Base-by-base conservation (phyloP, 2,888 invertebrate species). In the Morpho helenor region DNA sequence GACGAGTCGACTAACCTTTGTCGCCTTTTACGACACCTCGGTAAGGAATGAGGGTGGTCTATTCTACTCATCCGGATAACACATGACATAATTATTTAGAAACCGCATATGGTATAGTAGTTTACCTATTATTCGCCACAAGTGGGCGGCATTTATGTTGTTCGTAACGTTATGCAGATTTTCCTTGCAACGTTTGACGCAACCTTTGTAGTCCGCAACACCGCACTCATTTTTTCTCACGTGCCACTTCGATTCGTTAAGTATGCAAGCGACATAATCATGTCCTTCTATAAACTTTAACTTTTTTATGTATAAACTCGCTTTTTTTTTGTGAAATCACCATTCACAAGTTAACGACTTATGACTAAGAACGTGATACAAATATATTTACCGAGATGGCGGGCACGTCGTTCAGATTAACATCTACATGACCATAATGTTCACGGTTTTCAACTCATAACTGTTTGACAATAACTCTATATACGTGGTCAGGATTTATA, bases 311-410 rank as follows among this genome's bases (percentile, higher is more conserved):
- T 70, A 74, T 79, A 82, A 78, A 74, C 76, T 76, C 76, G 79
- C 79, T 75, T 70, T 66, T 65, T n/a, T 16, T 70, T 73, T 70
- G 69, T 69, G 68, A 71, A 71, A 75, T 73, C 69, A 75, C 77
- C 74, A 75, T 79, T 75, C 73, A 72, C 65, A 69, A 68, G 71
- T 70, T 84, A 84, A 85, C 83, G 80, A 83, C 82, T 79, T 83
- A 83, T 84, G 84, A 83, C 77, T 79, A 78, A 76, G 76, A 73
- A 88, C 88, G 88, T 88, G 88, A 86, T 84, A 75, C 70, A 83
- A 84, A 86, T 86, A 82, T 74, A 76, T 77, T 74, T 74, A 75
- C 74, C 75, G 79, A 78, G 68, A 78, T 77, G 78, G 74, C 75
- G 71, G 72, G 69, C 70, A 74, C 73, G 74, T 71, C 72, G 65